Evolutionary conservation across 2,888 invertebrate species (phyloP).

Genomic region (Hetaerina titia): DNA sequence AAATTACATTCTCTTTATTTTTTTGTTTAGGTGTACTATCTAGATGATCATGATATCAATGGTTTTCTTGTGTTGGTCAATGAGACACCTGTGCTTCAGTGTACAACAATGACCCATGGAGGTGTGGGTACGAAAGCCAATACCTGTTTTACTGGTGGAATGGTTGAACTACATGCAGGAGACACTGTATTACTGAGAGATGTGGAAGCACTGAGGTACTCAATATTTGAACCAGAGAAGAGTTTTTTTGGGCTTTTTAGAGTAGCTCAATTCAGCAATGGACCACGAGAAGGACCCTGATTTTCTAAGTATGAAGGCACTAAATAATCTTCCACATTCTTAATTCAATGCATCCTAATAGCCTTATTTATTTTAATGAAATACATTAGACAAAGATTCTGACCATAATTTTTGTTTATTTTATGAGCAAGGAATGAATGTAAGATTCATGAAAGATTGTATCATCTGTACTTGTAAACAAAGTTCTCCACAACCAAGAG

Average conservation of each 20-base stretch:
- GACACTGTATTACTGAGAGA: slow-evolving; percentile 86
- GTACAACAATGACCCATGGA: slow-evolving; percentile 84
- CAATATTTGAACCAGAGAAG: slow-evolving; percentile 86
- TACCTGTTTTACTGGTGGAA: slow-evolving; percentile 87
- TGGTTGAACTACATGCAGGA: slow-evolving; percentile 82
- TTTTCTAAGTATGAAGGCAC: not conserved
- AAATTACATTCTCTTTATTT: slow-evolving; percentile 36
- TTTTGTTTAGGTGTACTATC: slow-evolving; percentile 85
- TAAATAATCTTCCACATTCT: not conserved
- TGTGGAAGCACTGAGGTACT: slow-evolving; percentile 83
- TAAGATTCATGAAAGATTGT: not conserved
- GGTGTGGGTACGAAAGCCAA: slow-evolving; percentile 81
- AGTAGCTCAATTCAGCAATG: slow-evolving; percentile 76
- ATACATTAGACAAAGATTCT: not conserved
- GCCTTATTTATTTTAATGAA: not conserved
- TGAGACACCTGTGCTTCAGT: slow-evolving; percentile 84
- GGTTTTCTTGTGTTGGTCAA: slow-evolving; percentile 85
- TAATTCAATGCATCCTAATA: slow-evolving; percentile 25
- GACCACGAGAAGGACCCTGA: slow-evolving; percentile 51
- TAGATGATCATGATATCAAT: slow-evolving; percentile 87
- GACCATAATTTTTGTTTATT: not conserved
- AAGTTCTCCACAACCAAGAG: too few relatives aligned
- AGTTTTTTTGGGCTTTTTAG: slow-evolving; percentile 91
- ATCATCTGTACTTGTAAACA: not conserved
- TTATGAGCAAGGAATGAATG: not conserved